phyloP scores from a whole-genome alignment of 30 jellyfish, hydroid and myxozoan species.

The Hydra vulgaris region DNA sequence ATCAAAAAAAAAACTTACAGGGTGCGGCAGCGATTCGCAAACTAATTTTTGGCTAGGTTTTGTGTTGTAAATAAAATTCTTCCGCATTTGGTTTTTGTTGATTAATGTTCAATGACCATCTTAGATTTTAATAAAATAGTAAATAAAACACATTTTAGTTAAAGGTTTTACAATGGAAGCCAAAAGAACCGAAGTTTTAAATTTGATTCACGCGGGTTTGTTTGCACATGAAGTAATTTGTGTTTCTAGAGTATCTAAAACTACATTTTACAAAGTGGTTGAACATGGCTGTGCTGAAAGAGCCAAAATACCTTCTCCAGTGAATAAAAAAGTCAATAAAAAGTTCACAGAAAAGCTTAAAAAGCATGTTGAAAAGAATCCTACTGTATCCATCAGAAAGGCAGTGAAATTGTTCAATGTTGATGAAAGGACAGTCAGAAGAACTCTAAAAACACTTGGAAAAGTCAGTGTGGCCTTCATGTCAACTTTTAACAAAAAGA shows the following conservation, averaged over 20 bases:
- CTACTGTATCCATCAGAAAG: not conserved
- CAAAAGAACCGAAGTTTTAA: no score
- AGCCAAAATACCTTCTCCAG: not conserved
- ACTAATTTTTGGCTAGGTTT: no score
- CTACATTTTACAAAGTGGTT: not conserved
- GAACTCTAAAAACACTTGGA: not conserved
- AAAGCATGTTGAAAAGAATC: not conserved
- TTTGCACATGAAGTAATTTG: no score
- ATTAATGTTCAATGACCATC: no score
- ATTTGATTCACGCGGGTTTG: no score
- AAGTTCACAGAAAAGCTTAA: not conserved
- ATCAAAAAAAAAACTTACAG: no score
- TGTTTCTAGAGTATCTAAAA: not conserved
- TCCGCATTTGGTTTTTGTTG: no score
- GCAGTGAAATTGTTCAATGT: not conserved
- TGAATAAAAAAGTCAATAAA: not conserved
- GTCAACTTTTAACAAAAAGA: not conserved
- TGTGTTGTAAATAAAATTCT: no score
- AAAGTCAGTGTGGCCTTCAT: not conserved
- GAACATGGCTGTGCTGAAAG: not conserved
- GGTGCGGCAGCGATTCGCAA: no score
- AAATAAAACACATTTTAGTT: no score
- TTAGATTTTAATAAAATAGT: no score
- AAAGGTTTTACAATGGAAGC: no score
- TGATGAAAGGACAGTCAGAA: not conserved